These are phyloP conservation scores for Hydropsyche betteni DNA, from an alignment of 2,888 invertebrate species.

Conservation along the genomic window DNA sequence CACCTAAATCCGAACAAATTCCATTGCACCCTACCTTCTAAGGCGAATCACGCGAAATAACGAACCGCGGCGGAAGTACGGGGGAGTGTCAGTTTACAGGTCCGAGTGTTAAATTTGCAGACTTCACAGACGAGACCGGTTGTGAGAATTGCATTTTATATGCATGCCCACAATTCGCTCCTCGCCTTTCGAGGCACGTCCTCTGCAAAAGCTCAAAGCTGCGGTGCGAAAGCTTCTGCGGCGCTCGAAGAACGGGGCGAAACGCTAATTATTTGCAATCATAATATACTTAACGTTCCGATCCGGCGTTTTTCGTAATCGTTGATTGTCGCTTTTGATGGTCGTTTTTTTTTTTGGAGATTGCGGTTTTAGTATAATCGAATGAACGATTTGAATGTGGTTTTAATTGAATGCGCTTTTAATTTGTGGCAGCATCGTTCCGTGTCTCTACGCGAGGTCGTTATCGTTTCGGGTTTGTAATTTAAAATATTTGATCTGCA, in stretches of 20 bases:
- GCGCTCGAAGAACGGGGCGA: neutral
- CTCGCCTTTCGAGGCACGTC: too few species aligned
- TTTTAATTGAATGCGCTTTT: too few species aligned
- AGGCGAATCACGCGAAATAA: too few species aligned
- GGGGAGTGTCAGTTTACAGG: slow-evolving; percentile 1
- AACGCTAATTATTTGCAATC: neutral
- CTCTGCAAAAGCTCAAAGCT: neutral
- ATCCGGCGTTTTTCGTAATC: slow-evolving; percentile 16
- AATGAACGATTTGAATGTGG: too few species aligned
- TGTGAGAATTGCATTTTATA: neutral
- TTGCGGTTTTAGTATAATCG: too few species aligned
- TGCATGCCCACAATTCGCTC: too few species aligned
- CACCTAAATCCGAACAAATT: too few species aligned
- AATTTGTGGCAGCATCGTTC: too few species aligned
- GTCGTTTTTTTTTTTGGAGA: neutral
- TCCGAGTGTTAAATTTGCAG: slow-evolving; percentile 1
- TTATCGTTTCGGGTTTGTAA: neutral
- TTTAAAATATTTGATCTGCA: slow-evolving; percentile 16
- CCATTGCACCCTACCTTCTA: too few species aligned
- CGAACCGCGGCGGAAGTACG: too few species aligned
- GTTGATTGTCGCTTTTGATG: neutral
- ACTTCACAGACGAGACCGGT: neutral
- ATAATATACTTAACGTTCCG: slow-evolving; percentile 7
- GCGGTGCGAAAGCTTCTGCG: neutral
- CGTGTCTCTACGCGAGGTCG: too few species aligned